Evolutionary conservation across 2,113 vertebrate species (phyloP), one percentile per base, ranked within the genome.

Genomic region (Girardinichthys multiradiatus): DNA sequence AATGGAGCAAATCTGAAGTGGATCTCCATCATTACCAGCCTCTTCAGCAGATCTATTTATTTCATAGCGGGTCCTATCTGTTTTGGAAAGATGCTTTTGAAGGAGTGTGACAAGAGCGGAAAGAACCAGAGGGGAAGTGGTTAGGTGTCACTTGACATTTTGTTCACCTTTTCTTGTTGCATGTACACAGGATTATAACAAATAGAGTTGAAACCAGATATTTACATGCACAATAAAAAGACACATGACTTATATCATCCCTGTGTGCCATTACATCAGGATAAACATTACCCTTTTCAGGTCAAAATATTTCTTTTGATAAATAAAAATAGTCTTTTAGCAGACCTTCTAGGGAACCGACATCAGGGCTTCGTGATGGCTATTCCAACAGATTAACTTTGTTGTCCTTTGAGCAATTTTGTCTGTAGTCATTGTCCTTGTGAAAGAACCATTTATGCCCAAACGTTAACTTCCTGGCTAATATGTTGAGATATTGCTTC

Each of bases 11-110:
- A 81, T 72, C 60, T 76, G 61, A 59, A 76, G 80, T 72, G 68
- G 68, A 74, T 83, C 77, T 83, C 77, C 78, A 82, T 80, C 59
- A 29, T 64, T 69, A 69, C 33, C 54, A 54, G 59, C 64, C 83
- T 87, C 83, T 91, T 87, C 78, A 86, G 54, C 74, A 73, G 57
- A 82, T 90, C 70, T 75, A 68, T 85, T 85, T 76, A 86, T 86
- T 72, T 57, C 71, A 72, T 30, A 48, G 68, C 57, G 35, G 45
- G 26, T 29, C 4, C 4, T 3, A 4, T 61, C 72, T 72, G 86
- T 66, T 71, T 74, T 37, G 26, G 72, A 84, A 84, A 79, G 76
- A 72, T 0, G 12, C 73, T 80, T 54, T 39, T 84, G 79, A 87
- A 90, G 84, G 73, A 88, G 84, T 77, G 72, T 21, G 63, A 71